Conservation (phyloP, 1,140 invertebrate species). For the Maconellicoccus hirsutus region DNA sequence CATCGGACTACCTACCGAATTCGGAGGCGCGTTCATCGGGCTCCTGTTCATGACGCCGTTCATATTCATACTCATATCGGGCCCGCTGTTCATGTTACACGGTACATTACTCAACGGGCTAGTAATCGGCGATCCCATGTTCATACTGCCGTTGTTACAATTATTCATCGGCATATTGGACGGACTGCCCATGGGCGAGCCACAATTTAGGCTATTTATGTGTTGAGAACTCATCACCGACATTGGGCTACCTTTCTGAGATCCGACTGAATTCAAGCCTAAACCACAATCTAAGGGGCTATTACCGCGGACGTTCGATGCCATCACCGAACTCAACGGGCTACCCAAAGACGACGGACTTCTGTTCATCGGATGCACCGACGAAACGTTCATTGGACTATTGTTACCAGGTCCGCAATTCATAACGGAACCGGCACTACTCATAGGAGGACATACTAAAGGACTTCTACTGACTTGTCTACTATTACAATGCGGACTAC, state of each 20-base stretch:
- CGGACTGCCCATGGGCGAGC: slow-evolving; percentile 33
- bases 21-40: slow-evolving; percentile 35
- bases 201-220: slow-evolving; percentile 26
- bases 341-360: slow-evolving; percentile 31
- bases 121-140: slow-evolving; percentile 39
- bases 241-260: slow-evolving; percentile 30
- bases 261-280: background rate
- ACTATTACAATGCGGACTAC: slow-evolving; percentile 46
- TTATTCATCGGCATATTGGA: slow-evolving; percentile 30
- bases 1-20: slow-evolving; percentile 29
- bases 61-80: slow-evolving; percentile 34
- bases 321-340: slow-evolving; percentile 29
- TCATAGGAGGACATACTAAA: slow-evolving; percentile 26
- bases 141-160: slow-evolving; percentile 30
- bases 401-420: slow-evolving; percentile 34
- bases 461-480: slow-evolving; percentile 35
- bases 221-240: slow-evolving; percentile 25
- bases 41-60: slow-evolving; percentile 36
- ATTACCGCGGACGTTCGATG: slow-evolving; percentile 38
- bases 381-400: slow-evolving; percentile 31
- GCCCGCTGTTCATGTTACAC: slow-evolving; percentile 32
- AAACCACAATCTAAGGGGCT: slow-evolving; percentile 30
- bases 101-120: slow-evolving; percentile 35
- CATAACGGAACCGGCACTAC: slow-evolving; percentile 28
- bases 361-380: slow-evolving; percentile 29